These are phyloP conservation scores for Cydia amplana DNA, from an alignment of 1,140 invertebrate genomes.

Conservation along the genomic window DNA sequence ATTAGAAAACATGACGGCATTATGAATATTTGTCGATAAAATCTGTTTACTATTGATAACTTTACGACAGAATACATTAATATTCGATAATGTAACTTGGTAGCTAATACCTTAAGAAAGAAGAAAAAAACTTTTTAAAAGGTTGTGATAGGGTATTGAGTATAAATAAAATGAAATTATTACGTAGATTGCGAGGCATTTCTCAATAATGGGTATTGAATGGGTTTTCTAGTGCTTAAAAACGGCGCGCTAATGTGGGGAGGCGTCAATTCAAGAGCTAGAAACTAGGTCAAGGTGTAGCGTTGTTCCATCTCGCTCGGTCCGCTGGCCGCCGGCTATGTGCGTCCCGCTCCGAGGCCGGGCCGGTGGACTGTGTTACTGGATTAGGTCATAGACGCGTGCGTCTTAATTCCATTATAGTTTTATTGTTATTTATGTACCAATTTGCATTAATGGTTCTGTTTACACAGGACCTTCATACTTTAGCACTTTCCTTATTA, in stretches of 20 bases:
- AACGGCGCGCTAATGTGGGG: constrained; percentile 19
- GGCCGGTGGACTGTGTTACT: constrained; percentile 34
- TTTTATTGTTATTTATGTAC: constrained; percentile 31
- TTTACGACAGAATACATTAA: background rate
- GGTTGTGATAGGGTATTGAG: background rate
- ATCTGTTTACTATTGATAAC: constrained; percentile 4
- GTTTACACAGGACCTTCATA: constrained; percentile 14
- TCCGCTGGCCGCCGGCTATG: background rate
- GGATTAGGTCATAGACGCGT: constrained; percentile 33
- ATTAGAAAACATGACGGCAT: constrained; percentile 1
- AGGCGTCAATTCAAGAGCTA: constrained; percentile 29
- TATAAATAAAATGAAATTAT: background rate
- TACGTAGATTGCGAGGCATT: background rate
- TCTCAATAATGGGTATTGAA: background rate
- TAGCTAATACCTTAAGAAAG: background rate
- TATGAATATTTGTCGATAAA: background rate
- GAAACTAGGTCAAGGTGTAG: constrained; percentile 33
- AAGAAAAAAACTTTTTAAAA: background rate
- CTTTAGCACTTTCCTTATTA: background rate
- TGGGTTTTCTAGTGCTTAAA: constrained; percentile 20
- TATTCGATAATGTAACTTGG: background rate
- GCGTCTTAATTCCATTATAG: constrained; percentile 33
- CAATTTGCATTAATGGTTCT: constrained; percentile 22
- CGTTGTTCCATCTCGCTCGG: constrained; percentile 12
- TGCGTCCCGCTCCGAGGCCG: constrained; percentile 17